Percentiles rank a stretch among this genome's conserved stretches.
phyloP scores from a whole-genome alignment of 2,113 vertebrate genomes.

The Orientallactaga bullata region DNA sequence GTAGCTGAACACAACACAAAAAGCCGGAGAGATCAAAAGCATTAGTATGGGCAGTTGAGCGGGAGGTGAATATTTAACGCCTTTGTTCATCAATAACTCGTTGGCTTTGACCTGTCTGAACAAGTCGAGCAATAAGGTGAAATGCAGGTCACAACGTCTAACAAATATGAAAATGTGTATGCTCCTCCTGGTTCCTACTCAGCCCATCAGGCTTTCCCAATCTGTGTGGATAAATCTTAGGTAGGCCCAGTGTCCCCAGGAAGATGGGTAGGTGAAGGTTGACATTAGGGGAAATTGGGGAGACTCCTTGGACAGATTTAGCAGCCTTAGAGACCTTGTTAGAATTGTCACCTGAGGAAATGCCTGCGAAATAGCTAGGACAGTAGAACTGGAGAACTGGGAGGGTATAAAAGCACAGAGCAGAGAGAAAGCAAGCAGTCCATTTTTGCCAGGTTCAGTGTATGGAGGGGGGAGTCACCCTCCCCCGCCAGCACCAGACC shows the following conservation, averaged over 20 bases:
- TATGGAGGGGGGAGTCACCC: background rate
- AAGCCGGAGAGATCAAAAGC: conserved; percentile 89
- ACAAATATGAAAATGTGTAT: conserved; percentile 92
- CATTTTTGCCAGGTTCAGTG: background rate
- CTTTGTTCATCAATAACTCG: conserved; percentile 97
- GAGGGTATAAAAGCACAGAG: background rate
- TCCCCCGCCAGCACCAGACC: background rate
- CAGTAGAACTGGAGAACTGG: background rate
- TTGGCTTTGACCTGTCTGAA: conserved; percentile 99
- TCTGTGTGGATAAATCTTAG: conserved; percentile 69
- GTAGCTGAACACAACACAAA: conserved; percentile 87
- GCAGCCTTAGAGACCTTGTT: conserved; percentile 43
- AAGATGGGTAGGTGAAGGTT: background rate
- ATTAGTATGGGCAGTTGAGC: conserved; percentile 88
- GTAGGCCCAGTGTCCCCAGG: conserved; percentile 56
- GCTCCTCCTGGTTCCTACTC: background rate
- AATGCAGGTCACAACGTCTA: conserved; percentile 98
- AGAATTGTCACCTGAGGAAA: conserved; percentile 28
- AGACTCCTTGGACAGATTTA: background rate
- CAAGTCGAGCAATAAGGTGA: conserved; percentile 95
- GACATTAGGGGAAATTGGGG: conserved; percentile 4
- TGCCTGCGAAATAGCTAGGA: conserved; percentile 28
- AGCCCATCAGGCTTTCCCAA: conserved; percentile 29
- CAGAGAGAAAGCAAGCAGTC: background rate
- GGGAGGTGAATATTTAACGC: conserved; percentile 96